phyloP scores from a whole-genome alignment of 2,888 invertebrate species.

The Pristionchus maxplancki region DNA sequence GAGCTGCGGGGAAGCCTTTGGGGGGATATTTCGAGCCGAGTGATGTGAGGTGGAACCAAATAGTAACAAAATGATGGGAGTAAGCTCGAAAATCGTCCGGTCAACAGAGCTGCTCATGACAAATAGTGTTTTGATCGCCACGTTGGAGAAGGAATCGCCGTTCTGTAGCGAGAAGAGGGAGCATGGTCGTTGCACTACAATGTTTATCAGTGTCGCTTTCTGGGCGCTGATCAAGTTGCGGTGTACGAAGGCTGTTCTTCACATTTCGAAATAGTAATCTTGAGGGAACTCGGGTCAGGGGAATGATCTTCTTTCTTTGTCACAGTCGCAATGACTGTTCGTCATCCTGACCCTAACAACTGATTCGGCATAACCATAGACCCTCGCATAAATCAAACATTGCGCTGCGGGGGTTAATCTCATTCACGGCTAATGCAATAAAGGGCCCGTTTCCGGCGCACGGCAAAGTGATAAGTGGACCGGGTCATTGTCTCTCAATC shows the following conservation, averaged over 20 bases:
- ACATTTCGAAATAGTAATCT: too few relatives aligned
- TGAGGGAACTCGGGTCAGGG: too few relatives aligned
- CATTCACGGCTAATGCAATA: conserved; percentile 24
- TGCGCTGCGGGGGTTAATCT: neutral
- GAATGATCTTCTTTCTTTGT: too few relatives aligned
- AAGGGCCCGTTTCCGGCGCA: conserved; percentile 16
- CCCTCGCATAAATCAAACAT: neutral
- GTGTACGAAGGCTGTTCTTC: too few relatives aligned
- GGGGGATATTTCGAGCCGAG: neutral
- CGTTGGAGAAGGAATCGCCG: too few relatives aligned
- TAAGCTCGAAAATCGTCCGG: neutral
- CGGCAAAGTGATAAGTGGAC: conserved; percentile 2
- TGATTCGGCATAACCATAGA: neutral
- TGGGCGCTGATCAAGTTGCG: too few relatives aligned
- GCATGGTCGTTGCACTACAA: too few relatives aligned
- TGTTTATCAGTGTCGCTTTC: too few relatives aligned
- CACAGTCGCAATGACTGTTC: too few relatives aligned
- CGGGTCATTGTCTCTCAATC: neutral
- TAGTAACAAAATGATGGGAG: neutral
- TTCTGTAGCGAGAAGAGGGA: too few relatives aligned
- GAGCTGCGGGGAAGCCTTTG: neutral
- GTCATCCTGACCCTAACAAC: too few relatives aligned
- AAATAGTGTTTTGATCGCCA: too few relatives aligned
- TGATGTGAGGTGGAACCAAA: neutral
- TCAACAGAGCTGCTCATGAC: neutral